Conservation (phyloP, 2,888 invertebrate genomes). For the Dasypolia templi region DNA sequence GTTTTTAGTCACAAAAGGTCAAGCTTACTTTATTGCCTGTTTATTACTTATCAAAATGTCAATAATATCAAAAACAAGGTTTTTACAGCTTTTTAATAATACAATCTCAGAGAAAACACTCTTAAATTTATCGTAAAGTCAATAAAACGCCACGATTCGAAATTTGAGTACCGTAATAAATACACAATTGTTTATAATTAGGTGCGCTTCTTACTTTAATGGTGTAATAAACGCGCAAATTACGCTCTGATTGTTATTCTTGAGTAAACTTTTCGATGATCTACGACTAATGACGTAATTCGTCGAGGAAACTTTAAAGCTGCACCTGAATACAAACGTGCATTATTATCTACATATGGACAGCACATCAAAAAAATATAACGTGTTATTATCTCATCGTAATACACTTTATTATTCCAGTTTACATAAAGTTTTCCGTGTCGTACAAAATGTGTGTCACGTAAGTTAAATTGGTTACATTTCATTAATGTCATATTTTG, state of each 20-base stretch:
- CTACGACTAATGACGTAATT: slow-evolving; percentile 54
- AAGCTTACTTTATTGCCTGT: slow-evolving; percentile 1
- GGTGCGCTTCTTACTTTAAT: slow-evolving; percentile 83
- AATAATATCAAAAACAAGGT: slow-evolving; percentile 23
- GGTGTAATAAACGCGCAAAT: slow-evolving; percentile 82
- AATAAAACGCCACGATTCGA: slow-evolving; percentile 64
- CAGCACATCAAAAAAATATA: slow-evolving; percentile 18
- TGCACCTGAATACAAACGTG: slow-evolving; percentile 26
- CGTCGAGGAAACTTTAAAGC: slow-evolving; percentile 15
- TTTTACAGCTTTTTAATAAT: slow-evolving; percentile 37
- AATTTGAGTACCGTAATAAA: slow-evolving; percentile 79
- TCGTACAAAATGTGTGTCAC: slow-evolving; percentile 38
- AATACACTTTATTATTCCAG: slow-evolving; percentile 28
- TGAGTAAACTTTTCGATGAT: slow-evolving; percentile 68
- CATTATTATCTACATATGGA: slow-evolving; percentile 36
- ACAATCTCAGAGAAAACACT: slow-evolving; percentile 61
- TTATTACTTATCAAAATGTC: slow-evolving; percentile 2
- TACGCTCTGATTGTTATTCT: slow-evolving; percentile 78
- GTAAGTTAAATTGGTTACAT: slow-evolving; percentile 55
- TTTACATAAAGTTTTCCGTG: slow-evolving; percentile 18
- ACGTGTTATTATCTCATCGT: slow-evolving; percentile 28
- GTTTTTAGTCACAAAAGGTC: neutral
- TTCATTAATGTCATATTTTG: slow-evolving; percentile 72
- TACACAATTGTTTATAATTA: slow-evolving; percentile 84
- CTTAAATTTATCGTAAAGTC: slow-evolving; percentile 60